Base-by-base conservation (phyloP, 2,113 vertebrate genomes). In the Ciconia stormi region DNA sequence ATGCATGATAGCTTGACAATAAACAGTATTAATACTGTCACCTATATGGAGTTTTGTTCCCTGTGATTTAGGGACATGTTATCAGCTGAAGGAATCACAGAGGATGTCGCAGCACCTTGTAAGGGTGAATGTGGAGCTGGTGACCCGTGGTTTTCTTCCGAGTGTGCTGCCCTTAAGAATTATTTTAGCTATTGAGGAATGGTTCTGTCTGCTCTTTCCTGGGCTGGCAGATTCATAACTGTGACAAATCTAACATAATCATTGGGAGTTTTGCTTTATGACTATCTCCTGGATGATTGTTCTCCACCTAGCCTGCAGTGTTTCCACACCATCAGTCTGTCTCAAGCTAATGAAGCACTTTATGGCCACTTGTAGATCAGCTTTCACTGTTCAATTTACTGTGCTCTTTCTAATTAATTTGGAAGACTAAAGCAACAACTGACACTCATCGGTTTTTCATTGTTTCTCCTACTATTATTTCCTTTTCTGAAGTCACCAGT, bases 341-440 rank as follows among this genome's bases (percentile, higher is more conserved):
- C 69, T 93, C 27, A 69, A n/a, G 69, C 69, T 95, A 92, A 84
- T 84, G 82, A 95, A 76, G 49, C 65, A 52, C 38, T 97, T 96
- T 72, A 92, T 17, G 9, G 49, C 34, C 65, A 56, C 55, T 87
- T 92, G 65, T 89, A 93, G 72, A 67, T 82, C 47, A 63, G 19
- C 49, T 91, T 82, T 63, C 80, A 56, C 32, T 61, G 23, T 63
- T 95, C 22, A 67, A 34, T 91, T 93, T 73, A 66, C 58, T 61
- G 17, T 36, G 7, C 5, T 20, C 18, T 90, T 88, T 93, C 36
- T 38, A 88, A 93, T 86, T 87, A 71, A 94, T 93, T 84, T 85
- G 36, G 32, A 89, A 95, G 40, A 42, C 50, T 72, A 81, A 92
- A 66, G 29, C 55, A 70, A 47, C 50, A 74, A 16, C 56, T 76